Base-by-base conservation (phyloP, 1,140 invertebrate genomes). In the Argopecten irradians region DNA sequence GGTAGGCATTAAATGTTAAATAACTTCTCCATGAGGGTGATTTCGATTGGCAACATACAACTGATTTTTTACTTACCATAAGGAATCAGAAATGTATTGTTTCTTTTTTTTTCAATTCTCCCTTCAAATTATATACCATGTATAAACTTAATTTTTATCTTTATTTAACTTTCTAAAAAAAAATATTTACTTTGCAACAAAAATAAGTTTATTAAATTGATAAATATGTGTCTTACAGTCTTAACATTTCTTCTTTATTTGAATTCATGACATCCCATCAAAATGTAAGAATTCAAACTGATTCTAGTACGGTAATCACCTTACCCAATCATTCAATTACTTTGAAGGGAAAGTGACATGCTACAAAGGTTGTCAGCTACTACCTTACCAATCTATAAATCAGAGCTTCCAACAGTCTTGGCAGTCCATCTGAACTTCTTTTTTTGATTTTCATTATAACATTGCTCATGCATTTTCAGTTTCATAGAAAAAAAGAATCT, bases 291-390 rank as follows among this genome's bases (percentile, higher is more conserved):
- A 11, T 19, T 3, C 16, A 55, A 19, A 55, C 7, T 19, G 14
- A 55, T 55, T 11, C 16, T 55, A 8, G 22, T 55, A 19, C 22
- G 14, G 13, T 71, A 71, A 71, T 5, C n/a, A 28, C 55, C 55
- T 71, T 71, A 71, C 28, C 55, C 55, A 71, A n/a, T 28, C 22
- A 28, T 71, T 3, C n/a, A 71, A 28, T 71, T n/a, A 28, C 16
- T n/a, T n/a, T 71, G 28, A 71, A 71, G 55, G 55, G 55, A 71
- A 71, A 71, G 55, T 71, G 2, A 8, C 55, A 71, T 71, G 55
- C 55, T 71, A 71, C 55, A 71, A 5, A 71, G 55, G 55, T 71
- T 71, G n/a, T 71, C 55, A 71, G 55, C 55, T 71, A 71, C 55
- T 28, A n/a, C 55, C 55, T 71, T 71, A 71, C 28, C 22, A 28